Base-by-base conservation (phyloP, 2,888 invertebrate species). In the Cerastis leucographa region DNA sequence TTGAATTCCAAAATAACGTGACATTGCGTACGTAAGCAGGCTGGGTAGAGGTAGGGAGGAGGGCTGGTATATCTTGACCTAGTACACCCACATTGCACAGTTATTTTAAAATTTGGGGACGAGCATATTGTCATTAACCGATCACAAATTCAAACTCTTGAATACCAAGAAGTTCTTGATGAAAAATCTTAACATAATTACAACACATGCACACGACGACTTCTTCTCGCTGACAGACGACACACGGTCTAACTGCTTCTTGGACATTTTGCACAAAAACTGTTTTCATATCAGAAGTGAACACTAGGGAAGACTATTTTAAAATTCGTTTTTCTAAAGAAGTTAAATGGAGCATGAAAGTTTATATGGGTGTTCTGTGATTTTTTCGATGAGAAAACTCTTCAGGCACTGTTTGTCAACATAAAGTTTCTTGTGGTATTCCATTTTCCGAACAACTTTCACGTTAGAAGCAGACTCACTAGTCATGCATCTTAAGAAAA, bases 401-500 rank as follows among this genome's bases (percentile, higher is more conserved):
- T 49, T 51, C 2, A 9, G 51, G 9, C 22, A 51, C 22, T 49
- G 46, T 46, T 40, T 40, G 40, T 8, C 49, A 49, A 49, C 49
- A 54, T 49, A 49, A 49, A n/a, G n/a, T 54, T n/a, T 54, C 22
- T n/a, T n/a, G 51, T 51, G 4, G 51, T 54, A n/a, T n/a, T n/a
- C 0, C 5, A 17, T 22, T 49, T 51, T 3, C 11, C 51, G 11
- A 22, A 9, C 3, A 54, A n/a, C 11, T 22, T 51, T 51, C 51
- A 3, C 51, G 22, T 51, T n/a, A n/a, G 4, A n/a, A 54, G 5
- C n/a, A n/a, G 51, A 54, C 46, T 19, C 1, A 5, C 35, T 44
- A n/a, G 65, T 75, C 67, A 78, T 25, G 22, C 9, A 65, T 59
- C 56, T 49, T 46, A 14, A 46, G 59, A 40, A 74, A 29, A 51